Base-by-base conservation (phyloP, 2,888 invertebrate genomes). In the Dryadula phaetusa region DNA sequence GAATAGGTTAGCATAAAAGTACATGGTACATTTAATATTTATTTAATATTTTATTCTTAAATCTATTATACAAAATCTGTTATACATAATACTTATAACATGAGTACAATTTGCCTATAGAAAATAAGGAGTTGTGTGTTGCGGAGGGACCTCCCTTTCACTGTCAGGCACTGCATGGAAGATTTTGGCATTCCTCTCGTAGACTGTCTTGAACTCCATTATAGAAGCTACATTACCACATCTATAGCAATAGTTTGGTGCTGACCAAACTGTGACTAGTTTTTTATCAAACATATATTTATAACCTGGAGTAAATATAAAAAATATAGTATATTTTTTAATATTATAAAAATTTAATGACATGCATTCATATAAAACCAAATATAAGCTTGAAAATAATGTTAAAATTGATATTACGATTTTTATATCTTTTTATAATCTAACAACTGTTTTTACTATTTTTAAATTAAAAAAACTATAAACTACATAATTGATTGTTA, bases 191-290 rank as follows among this genome's bases (percentile, higher is more conserved):
- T 94, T 94, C 82, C 96, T 95, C 75, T 96, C 95, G 74, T 97
- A 96, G 7, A 95, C 95, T 70, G 96, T 95, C 70, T 95, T 94
- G 84, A 99, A 98, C 85, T 97, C 96, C 82, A 99, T 93, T 79
- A 99, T 99, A 61, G 99, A 98, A 4, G 99, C 99, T 64, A 99
- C 96, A 87, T 99, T 99, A 54, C 99, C 99, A 85, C 99, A 99
- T 28, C 99, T 96, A 87, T 99, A 99, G 90, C 99, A 99, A 89
- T 99, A 99, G 92, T 99, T 99, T 4, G 99, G 99, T 5, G 99
- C 99, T 16, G 99, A 99, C 98, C 99, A 99, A 1, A 99, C 98
- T 0, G 99, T 99, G 40, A 99, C 99, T 77, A 99, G 92, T 85
- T 97, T 97, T 78, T 98, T 97, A 82, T 99, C 96, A 88, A 99